Evolutionary conservation across 2,888 invertebrate genomes (phyloP), one percentile per base, ranked within the genome.

Genomic region (Brenthis ino): DNA sequence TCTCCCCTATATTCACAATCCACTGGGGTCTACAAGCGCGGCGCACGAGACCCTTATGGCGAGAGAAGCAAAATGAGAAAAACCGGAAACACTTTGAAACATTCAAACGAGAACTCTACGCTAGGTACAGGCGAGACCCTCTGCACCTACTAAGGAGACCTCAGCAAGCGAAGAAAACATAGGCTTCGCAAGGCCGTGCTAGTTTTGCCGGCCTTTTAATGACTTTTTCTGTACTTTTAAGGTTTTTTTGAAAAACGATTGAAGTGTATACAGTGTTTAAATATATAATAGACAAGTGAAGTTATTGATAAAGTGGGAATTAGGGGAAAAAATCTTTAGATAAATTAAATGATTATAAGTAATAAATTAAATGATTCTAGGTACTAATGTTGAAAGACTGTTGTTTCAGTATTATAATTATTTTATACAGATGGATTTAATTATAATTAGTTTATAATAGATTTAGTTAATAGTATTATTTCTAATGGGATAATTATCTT

Each of bases 1-100:
- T 98, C 13, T 96, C 98, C 0, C 98, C 98, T 0, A 95, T 97
- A 60, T 98, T 98, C 89, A 97, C 97, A 0, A 96, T 96, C 64
- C 98, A 98, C 82, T 97, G 98, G 97, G 98, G 98, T 0, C 89
- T 98, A 4, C 97, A 98, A 83, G 95, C 95, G 47, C 95, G 96
- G 68, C 94, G 96, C 78, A 94, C 95, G 54, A 93, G 97, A 33
- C 97, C 97, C 0, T 94, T 96, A 0, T 98, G 97, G 97, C 93
- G 98, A 56, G 97, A 97, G 84, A 95, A 96, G 70, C 97, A 98
- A 81, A 98, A 98, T 86, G 96, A 95, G 78, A 93, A 95, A 75
- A 98, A 98, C 85, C 89, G 97, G 65, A 96, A 96, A 77, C 95
- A 96, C 77, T 97, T 98, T 81, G 96, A 97, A 77, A 94, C 94